Evolutionary conservation across 2,113 vertebrate genomes (phyloP).

Genomic region (Melozone crissalis): DNA sequence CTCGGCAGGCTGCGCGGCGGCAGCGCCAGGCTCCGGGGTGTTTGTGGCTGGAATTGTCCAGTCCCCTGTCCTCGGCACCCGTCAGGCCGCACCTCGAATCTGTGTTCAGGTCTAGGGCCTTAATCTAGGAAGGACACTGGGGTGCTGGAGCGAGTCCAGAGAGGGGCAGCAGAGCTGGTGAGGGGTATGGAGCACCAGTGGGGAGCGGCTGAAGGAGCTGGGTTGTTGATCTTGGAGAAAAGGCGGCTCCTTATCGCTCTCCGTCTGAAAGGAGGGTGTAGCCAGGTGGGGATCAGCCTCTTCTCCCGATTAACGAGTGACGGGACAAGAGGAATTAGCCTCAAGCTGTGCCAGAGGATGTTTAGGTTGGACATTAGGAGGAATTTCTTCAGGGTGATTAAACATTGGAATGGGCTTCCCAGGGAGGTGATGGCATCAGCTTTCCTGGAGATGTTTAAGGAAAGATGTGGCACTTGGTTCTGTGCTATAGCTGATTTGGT

Average conservation of each 20-base stretch:
- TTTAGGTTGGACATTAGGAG: background rate
- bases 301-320: background rate
- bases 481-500: background rate
- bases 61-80: background rate
- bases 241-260: background rate
- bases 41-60: fast-evolving
- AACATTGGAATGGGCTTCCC: background rate
- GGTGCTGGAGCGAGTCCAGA: background rate
- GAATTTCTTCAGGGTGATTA: background rate
- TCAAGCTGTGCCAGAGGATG: background rate
- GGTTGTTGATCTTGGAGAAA: background rate
- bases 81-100: background rate
- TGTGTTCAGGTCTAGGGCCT: background rate
- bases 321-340: background rate
- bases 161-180: background rate
- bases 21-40: fast-evolving
- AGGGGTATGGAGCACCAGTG: background rate
- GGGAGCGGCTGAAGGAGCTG: background rate
- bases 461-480: background rate
- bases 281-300: background rate
- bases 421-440: background rate
- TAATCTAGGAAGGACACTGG: background rate
- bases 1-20: fast-evolving
- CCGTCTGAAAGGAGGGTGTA: background rate
- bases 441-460: background rate